Evolutionary conservation across 2,888 invertebrate genomes (phyloP), one percentile per base, ranked within the genome.

Genomic region (Yponomeuta malinellus): DNA sequence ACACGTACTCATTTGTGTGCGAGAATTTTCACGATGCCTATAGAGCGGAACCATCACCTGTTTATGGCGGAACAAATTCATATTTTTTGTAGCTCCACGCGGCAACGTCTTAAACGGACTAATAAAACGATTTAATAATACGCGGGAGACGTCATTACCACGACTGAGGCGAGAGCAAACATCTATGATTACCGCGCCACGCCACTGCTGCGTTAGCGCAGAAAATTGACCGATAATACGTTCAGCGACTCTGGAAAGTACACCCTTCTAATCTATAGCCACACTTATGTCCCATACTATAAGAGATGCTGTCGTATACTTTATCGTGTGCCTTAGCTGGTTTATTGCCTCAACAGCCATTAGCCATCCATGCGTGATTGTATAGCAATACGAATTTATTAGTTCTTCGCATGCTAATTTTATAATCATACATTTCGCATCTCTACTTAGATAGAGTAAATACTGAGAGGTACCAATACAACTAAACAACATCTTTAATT

Each of bases 61-160:
- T 59, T 59, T 15, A 59, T 59, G 52, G 3, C 52, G 52, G 15
- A 59, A 15, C 52, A 59, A 15, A 59, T 59, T 15, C 52, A 59
- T 59, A 59, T 59, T 59, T 59, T 59, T 15, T 59, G 15, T 12
- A 59, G n/a, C 6, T 65, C 29, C 65, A 33, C 33, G 65, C 65
- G 48, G 68, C 37, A 48, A 68, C 23, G 48, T 48, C 43, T 68
- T 48, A 48, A 68, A 68, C 48, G 29, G 29, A 52, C 43, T 48
- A 71, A 71, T 48, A 67, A 71, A 71, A 71, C 52, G 59, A 66
- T 73, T 72, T 73, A 71, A 73, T 71, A 70, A 71, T 71, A 70
- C 69, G 66, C 70, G 63, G 71, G 71, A 73, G 33, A 71, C 69
- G 67, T 70, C 66, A 72, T 72, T 73, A 72, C 69, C 67, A 69